Conservation (phyloP, 2,888 invertebrate species). For the Athripsodes cinereus region DNA sequence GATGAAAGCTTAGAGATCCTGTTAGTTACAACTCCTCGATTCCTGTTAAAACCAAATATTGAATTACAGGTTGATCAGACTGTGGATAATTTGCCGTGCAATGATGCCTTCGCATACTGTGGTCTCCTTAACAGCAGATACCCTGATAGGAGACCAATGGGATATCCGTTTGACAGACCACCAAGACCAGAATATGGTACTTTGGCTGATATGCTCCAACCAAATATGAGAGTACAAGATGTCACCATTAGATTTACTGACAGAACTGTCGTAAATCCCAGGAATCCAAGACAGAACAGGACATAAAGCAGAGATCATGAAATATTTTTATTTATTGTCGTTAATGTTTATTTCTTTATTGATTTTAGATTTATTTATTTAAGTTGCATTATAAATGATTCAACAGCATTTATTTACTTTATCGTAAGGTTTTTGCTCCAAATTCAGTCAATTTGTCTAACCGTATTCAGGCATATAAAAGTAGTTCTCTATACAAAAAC, state of each 20-base stretch:
- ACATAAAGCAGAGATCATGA: no score
- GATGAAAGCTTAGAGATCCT: no score
- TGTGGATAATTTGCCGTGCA: conserved; percentile 48
- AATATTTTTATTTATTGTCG: no score
- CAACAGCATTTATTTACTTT: no score
- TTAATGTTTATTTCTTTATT: no score
- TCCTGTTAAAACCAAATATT: no score
- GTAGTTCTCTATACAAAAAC: no score
- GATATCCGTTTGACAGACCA: conserved; percentile 73
- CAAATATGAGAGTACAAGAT: conserved; percentile 65
- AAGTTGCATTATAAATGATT: no score
- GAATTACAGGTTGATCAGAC: conserved; percentile 40
- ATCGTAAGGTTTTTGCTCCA: not conserved
- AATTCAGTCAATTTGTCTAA: not conserved
- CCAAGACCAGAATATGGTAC: conserved; percentile 50
- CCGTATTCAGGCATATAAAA: no score
- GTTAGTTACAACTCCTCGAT: no score
- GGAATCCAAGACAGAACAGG: conserved; percentile 31
- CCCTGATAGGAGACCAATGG: conserved; percentile 79
- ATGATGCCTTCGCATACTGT: conserved; percentile 72
- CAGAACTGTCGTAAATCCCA: conserved; percentile 41
- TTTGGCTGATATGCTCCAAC: conserved; percentile 57
- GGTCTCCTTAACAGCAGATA: conserved; percentile 71
- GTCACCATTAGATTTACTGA: conserved; percentile 56
- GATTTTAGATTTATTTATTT: no score